phyloP scores from a whole-genome alignment of 2,113 vertebrate species.

The Elanoides forficatus region DNA sequence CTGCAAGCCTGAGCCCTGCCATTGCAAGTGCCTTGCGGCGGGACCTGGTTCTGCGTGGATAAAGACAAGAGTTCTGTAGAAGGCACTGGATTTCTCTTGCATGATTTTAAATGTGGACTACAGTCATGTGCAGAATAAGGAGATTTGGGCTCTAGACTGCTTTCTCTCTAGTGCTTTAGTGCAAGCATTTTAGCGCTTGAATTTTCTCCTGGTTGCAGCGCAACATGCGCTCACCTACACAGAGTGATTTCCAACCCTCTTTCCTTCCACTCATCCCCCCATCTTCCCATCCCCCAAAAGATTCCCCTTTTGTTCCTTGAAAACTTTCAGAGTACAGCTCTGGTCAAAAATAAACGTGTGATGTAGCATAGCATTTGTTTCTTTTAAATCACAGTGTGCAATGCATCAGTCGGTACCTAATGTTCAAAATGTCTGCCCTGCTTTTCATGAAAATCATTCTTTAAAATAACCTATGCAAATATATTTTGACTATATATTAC shows the following conservation, averaged over 20 bases:
- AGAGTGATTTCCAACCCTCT: background rate
- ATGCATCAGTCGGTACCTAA: conserved; percentile 69
- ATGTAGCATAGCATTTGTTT: conserved; percentile 71
- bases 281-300: background rate
- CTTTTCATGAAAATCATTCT: conserved; percentile 54
- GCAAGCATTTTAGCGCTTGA: conserved; percentile 24
- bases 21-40: conserved; percentile 36
- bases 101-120: conserved; percentile 56
- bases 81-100: conserved; percentile 79
- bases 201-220: background rate
- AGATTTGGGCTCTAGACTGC: conserved; percentile 43
- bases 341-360: conserved; percentile 73
- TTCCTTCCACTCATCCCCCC: background rate
- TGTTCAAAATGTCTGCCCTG: conserved; percentile 59
- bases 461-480: conserved; percentile 55
- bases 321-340: conserved; percentile 72
- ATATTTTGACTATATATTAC: conserved; percentile 61
- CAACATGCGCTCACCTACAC: background rate
- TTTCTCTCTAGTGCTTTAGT: conserved; percentile 31
- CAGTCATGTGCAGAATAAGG: conserved; percentile 62
- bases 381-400: conserved; percentile 79
- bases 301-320: conserved; percentile 65
- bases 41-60: conserved; percentile 68
- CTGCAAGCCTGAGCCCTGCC: conserved; percentile 12
- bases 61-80: conserved; percentile 77